Conservation (phyloP, 2,888 invertebrate genomes). For the Bhutanitis thaidina region DNA sequence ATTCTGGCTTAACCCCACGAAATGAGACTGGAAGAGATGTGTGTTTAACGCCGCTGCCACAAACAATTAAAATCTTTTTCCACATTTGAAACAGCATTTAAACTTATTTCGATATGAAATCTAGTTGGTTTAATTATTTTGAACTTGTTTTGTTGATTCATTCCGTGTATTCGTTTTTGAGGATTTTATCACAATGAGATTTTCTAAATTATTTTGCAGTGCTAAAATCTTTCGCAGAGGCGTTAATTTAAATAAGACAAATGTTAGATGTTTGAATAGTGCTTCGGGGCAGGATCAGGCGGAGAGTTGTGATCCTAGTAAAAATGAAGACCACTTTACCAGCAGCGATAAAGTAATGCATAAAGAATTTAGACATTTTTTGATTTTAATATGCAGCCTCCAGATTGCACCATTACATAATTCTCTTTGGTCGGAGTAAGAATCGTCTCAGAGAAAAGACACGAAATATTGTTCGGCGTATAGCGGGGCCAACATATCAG, state of each 20-base stretch:
- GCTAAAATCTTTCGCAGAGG: conserved; percentile 30
- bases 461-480: no score
- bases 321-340: background rate
- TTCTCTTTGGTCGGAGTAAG: no score
- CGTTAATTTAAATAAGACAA: conserved; percentile 19
- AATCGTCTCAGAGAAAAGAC: no score
- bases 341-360: conserved; percentile 1
- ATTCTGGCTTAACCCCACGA: no score
- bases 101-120: conserved; percentile 28
- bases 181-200: conserved; percentile 49
- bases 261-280: conserved; percentile 21
- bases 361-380: no score
- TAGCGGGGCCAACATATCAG: no score
- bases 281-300: background rate
- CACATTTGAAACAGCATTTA: no score
- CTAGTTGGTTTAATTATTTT: conserved; percentile 45
- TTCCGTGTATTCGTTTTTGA: conserved; percentile 21
- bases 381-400: no score
- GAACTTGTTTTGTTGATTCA: conserved; percentile 17
- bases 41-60: no score
- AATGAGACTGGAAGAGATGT: no score
- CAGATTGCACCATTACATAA: no score
- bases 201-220: conserved; percentile 54
- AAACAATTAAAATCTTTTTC: no score
- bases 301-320: background rate